These are phyloP conservation scores for Agonum fuliginosum DNA, from an alignment of 2,888 invertebrate species.

Conservation along the genomic window DNA sequence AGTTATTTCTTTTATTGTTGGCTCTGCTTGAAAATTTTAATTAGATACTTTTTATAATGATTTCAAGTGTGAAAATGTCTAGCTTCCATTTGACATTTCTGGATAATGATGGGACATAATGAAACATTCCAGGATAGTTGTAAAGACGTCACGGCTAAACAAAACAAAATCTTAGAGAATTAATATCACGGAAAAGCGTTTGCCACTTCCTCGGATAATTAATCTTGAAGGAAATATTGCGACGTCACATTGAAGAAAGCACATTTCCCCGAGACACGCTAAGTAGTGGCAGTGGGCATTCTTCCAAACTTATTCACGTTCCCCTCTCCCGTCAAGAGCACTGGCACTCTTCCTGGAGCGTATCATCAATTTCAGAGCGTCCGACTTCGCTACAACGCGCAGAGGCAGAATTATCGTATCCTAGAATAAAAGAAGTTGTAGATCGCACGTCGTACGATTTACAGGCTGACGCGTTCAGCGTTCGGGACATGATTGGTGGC, in stretches of 20 bases:
- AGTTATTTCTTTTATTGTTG: constrained; percentile 32
- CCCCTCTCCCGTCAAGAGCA: background rate
- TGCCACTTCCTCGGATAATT: constrained; percentile 19
- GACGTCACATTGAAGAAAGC: constrained; percentile 48
- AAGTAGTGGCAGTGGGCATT: constrained; percentile 51
- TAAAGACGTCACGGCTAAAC: constrained; percentile 12
- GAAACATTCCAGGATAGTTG: constrained; percentile 4
- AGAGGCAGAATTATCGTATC: constrained; percentile 41
- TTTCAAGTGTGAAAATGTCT: too few relatives aligned
- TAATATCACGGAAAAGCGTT: constrained; percentile 22
- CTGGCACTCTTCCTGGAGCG: constrained; percentile 54
- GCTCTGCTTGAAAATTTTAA: constrained; percentile 1
- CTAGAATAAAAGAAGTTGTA: constrained; percentile 49
- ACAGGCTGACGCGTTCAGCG: background rate
- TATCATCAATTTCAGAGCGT: constrained; percentile 1
- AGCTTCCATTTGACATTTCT: too few relatives aligned
- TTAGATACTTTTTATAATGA: background rate
- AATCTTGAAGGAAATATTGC: constrained; percentile 49
- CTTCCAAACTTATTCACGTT: constrained; percentile 49
- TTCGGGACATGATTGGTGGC: constrained; percentile 32
- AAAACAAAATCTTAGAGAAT: constrained; percentile 28
- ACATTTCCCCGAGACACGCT: constrained; percentile 47
- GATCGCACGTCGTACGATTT: constrained; percentile 35
- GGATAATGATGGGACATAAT: constrained; percentile 16
- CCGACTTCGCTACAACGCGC: background rate